Percentiles rank a stretch among this genome's conserved stretches.
These are phyloP conservation scores for Cataglyphis albicans DNA, from an alignment of 2,888 invertebrate species.

Conservation along the genomic window DNA sequence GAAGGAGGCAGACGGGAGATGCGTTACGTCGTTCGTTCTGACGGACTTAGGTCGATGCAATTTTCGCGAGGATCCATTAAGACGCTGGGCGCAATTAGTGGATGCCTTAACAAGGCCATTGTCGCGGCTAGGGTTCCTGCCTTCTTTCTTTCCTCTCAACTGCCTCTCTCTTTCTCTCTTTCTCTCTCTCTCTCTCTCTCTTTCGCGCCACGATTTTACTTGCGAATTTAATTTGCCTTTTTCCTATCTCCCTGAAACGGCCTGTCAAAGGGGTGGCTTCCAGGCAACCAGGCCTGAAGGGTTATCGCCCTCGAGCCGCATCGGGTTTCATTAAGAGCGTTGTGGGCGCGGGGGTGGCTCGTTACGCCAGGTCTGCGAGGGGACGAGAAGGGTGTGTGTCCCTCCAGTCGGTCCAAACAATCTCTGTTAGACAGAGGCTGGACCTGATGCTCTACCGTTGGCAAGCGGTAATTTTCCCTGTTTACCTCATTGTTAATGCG, in stretches of 20 bases:
- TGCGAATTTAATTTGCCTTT: conserved; percentile 79
- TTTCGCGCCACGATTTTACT: conserved; percentile 71
- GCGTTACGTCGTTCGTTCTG: conserved; percentile 60
- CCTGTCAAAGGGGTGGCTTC: conserved; percentile 72
- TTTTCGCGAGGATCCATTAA: conserved; percentile 82
- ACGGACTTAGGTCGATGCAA: conserved; percentile 80
- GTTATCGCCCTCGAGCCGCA: conserved; percentile 73
- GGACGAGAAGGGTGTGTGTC: conserved; percentile 61
- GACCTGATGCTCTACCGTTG: conserved; percentile 62
- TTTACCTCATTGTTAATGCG: conserved; percentile 76
- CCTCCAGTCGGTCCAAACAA: conserved; percentile 70
- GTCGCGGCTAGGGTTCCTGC: conserved; percentile 70
- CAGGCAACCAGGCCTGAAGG: conserved; percentile 51
- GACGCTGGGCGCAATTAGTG: conserved; percentile 80
- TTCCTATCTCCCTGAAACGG: conserved; percentile 64
- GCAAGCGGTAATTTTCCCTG: conserved; percentile 78
- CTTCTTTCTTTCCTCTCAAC: conserved; percentile 10
- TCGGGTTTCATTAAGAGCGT: conserved; percentile 81
- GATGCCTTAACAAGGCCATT: conserved; percentile 81
- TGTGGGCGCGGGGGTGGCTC: conserved; percentile 65
- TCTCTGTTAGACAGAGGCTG: conserved; percentile 60
- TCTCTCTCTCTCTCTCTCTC: background rate
- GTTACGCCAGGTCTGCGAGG: conserved; percentile 59
- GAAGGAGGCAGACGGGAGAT: conserved; percentile 7
- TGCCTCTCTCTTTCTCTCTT: background rate